These are phyloP conservation scores for Orthosia incerta DNA, from an alignment of 2,888 invertebrate genomes.

Conservation along the genomic window DNA sequence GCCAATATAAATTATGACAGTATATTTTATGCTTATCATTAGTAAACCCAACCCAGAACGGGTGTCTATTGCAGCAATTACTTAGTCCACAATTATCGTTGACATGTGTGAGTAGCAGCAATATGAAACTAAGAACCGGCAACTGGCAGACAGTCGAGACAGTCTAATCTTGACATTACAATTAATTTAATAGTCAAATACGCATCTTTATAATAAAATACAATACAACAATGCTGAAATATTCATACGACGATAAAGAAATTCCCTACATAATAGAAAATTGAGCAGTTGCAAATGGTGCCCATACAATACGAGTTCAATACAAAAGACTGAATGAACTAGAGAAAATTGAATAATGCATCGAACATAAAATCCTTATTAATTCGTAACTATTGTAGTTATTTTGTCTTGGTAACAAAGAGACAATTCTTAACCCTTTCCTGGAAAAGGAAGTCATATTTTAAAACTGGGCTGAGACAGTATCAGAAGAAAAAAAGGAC, in stretches of 20 bases:
- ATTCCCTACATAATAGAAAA: conserved; percentile 41
- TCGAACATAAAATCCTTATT: conserved; percentile 41
- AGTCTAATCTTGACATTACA: conserved; percentile 1
- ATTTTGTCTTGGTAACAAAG: conserved; percentile 5
- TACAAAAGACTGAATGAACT: conserved; percentile 45
- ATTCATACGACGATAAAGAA: conserved; percentile 31
- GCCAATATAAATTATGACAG: too few species aligned
- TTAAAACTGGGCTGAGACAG: too few species aligned
- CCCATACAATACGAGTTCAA: conserved; percentile 43
- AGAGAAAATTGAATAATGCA: conserved; percentile 49
- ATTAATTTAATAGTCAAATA: conserved; percentile 8
- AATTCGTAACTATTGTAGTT: conserved; percentile 25
- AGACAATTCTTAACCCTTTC: neutral
- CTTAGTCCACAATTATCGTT: neutral
- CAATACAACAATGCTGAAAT: conserved; percentile 35
- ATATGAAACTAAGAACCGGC: neutral
- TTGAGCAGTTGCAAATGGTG: conserved; percentile 52
- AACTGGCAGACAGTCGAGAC: neutral
- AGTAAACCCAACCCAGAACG: neutral
- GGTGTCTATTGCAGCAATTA: neutral
- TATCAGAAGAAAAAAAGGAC: neutral
- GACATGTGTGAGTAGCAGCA: neutral
- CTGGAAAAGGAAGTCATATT: neutral
- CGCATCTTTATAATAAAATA: conserved; percentile 7
- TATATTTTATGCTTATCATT: too few species aligned